phyloP scores from a whole-genome alignment of 2,888 invertebrate genomes.

The Drosophila differens region DNA sequence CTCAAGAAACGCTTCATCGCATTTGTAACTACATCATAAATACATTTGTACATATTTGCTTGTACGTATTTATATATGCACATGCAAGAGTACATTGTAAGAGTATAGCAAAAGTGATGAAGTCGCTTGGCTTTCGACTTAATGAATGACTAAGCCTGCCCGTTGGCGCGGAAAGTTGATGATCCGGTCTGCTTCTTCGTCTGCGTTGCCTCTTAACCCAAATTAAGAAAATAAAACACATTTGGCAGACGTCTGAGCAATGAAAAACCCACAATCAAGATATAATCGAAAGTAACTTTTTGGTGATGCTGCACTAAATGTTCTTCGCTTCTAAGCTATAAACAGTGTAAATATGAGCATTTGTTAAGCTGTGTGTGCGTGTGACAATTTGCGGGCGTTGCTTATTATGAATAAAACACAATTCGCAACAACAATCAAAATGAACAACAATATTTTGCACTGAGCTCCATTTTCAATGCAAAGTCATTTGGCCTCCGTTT shows the following conservation, averaged over 20 bases:
- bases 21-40: conserved; percentile 21
- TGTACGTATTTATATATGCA: background rate
- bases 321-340: conserved; percentile 30
- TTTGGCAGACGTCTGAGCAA: conserved; percentile 27
- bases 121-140: conserved; percentile 13
- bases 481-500: conserved; percentile 42
- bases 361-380: conserved; percentile 24
- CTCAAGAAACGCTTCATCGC: conserved; percentile 42
- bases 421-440: conserved; percentile 45
- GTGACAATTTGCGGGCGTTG: conserved; percentile 45
- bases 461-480: conserved; percentile 42
- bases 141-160: conserved; percentile 42
- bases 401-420: conserved; percentile 51
- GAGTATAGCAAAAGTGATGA: conserved; percentile 3
- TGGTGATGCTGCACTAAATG: conserved; percentile 14
- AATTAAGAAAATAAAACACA: conserved; percentile 35
- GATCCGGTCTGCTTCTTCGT: conserved; percentile 20
- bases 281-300: conserved; percentile 5
- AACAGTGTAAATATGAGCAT: conserved; percentile 32
- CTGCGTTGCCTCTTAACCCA: conserved; percentile 59
- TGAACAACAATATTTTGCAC: conserved; percentile 32
- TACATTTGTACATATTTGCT: background rate
- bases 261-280: conserved; percentile 1
- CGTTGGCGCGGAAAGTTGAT: conserved; percentile 43
- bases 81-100: background rate